These are phyloP conservation scores for Chroicocephalus ridibundus DNA, from an alignment of 2,113 vertebrate species.

Conservation along the genomic window DNA sequence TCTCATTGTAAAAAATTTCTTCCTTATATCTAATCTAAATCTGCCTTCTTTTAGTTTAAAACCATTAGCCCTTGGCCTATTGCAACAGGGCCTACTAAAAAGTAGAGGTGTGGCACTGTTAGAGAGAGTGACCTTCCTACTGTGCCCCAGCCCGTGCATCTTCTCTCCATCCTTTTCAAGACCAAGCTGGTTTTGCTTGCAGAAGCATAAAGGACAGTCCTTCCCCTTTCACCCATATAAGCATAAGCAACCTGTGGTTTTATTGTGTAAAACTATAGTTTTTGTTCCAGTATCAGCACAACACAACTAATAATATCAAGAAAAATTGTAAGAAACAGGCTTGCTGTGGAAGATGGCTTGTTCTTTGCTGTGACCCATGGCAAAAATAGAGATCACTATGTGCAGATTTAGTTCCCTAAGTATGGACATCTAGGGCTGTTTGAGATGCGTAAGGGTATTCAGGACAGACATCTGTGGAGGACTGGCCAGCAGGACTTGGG, in stretches of 20 bases:
- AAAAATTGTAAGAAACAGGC: background rate
- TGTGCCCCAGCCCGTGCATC: background rate
- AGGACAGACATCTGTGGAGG: background rate
- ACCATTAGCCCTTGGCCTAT: accelerated
- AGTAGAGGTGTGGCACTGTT: background rate
- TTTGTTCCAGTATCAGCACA: background rate
- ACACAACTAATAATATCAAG: background rate
- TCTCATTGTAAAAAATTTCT: background rate
- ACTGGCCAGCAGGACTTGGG: background rate
- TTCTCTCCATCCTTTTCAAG: background rate
- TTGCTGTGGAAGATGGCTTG: background rate
- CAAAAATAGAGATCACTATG: background rate
- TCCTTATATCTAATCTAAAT: background rate
- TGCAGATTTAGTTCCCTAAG: background rate
- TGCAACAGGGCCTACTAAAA: background rate
- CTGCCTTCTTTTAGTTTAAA: background rate
- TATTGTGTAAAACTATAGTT: background rate
- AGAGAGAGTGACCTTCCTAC: background rate
- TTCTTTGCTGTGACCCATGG: background rate
- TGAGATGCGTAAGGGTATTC: background rate
- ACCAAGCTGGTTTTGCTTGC: background rate
- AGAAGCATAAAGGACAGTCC: background rate
- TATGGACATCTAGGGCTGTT: background rate
- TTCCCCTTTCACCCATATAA: background rate
- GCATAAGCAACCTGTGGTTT: background rate